These are phyloP conservation scores for Micromys minutus DNA, from an alignment of 2,113 vertebrate genomes.

Conservation along the genomic window DNA sequence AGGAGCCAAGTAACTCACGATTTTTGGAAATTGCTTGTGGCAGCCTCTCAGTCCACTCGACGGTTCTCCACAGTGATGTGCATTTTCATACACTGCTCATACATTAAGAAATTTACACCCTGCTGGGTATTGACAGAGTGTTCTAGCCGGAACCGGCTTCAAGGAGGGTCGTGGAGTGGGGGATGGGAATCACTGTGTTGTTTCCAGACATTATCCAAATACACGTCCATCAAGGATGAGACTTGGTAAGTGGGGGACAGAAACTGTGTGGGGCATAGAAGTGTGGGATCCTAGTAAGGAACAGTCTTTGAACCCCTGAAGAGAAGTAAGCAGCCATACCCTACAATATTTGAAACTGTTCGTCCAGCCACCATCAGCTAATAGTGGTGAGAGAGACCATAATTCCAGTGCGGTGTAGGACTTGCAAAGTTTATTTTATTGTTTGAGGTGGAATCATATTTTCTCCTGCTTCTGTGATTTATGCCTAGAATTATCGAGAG, in stretches of 20 bases:
- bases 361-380: not conserved
- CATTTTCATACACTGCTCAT: slow-evolving; percentile 86
- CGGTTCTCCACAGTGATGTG: slow-evolving; percentile 83
- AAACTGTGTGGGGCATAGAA: slow-evolving; percentile 78
- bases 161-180: not conserved
- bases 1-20: slow-evolving; percentile 85
- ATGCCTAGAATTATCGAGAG: slow-evolving; percentile 40
- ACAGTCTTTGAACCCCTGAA: not conserved
- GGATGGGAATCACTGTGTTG: slow-evolving; percentile 46
- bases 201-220: slow-evolving; percentile 87
- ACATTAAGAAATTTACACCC: slow-evolving; percentile 86
- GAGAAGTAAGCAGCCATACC: not conserved
- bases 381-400: not conserved
- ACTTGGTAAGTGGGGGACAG: slow-evolving; percentile 79
- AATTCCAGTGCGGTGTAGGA: not conserved
- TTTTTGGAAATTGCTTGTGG: slow-evolving; percentile 88
- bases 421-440: slow-evolving; percentile 47
- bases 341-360: not conserved
- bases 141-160: slow-evolving; percentile 83
- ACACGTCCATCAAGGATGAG: slow-evolving; percentile 85
- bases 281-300: slow-evolving; percentile 67
- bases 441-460: slow-evolving; percentile 32
- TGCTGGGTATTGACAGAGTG: slow-evolving; percentile 84
- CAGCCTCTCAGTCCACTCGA: slow-evolving; percentile 85
- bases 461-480: slow-evolving; percentile 14